phyloP scores from a whole-genome alignment of 2,797 vertebrate genomes.

The Anguilla anguilla region DNA sequence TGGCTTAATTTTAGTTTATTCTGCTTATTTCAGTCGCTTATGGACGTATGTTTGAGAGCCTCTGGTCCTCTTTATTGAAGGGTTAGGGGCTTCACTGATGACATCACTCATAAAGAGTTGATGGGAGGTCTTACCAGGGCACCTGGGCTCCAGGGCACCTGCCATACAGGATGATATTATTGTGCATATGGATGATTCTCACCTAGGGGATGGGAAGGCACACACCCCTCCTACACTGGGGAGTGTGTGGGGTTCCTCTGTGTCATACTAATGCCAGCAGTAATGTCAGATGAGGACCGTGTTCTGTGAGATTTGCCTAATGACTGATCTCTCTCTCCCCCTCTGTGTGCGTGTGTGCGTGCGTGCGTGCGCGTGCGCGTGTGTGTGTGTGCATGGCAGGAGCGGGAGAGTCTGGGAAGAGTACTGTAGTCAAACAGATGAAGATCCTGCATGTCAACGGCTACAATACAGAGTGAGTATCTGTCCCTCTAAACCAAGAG shows the following conservation, averaged over 20 bases:
- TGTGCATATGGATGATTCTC: too few species aligned
- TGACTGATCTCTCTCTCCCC: constrained; percentile 24
- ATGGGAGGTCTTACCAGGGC: neutral
- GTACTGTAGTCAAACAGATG: constrained; percentile 99
- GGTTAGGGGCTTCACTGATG: neutral
- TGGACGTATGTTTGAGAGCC: neutral
- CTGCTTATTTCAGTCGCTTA: neutral
- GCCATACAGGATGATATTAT: neutral
- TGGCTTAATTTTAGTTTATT: neutral
- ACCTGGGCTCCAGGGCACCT: neutral
- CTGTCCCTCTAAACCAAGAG: neutral
- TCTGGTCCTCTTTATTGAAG: neutral
- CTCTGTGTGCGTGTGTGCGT: neutral
- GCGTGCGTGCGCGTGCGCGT: neutral
- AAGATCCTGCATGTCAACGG: constrained; percentile 97
- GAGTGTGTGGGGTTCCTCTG: neutral
- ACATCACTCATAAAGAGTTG: neutral
- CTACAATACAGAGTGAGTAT: constrained; percentile 98
- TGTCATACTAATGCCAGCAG: neutral
- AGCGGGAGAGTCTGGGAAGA: constrained; percentile 98
- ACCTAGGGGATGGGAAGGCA: neutral
- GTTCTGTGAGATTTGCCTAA: neutral
- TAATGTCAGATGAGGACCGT: neutral
- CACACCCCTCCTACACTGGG: neutral
- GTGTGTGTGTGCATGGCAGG: constrained; percentile 65